A percentile compares a stretch with the other conserved stretches of the same genome.
Evolutionary conservation across 2,888 invertebrate genomes (phyloP).

Genomic region (Scaptomyza polygonia): DNA sequence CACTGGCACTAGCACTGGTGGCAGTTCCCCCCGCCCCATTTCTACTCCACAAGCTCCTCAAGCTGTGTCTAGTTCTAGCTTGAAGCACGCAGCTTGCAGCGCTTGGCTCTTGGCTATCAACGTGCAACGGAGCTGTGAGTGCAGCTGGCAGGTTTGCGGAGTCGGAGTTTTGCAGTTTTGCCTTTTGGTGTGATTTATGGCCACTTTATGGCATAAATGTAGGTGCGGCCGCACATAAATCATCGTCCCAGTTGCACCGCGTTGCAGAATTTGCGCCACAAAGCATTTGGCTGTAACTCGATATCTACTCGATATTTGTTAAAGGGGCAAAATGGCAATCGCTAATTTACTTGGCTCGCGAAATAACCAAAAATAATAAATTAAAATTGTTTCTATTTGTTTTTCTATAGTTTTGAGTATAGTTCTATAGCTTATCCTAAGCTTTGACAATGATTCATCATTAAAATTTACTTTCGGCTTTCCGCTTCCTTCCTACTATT

Average conservation of each 20-base stretch:
- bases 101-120: constrained; percentile 4
- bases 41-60: background rate
- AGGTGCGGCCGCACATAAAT: constrained; percentile 76
- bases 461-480: constrained; percentile 15
- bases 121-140: constrained; percentile 34
- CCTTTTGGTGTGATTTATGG: constrained; percentile 76
- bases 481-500: constrained; percentile 20
- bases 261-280: constrained; percentile 48
- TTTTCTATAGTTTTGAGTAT: constrained; percentile 16
- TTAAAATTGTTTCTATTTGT: constrained; percentile 6
- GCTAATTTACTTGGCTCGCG: constrained; percentile 22
- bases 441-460: constrained; percentile 40
- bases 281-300: constrained; percentile 30
- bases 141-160: constrained; percentile 45
- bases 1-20: constrained; percentile 35
- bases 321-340: constrained; percentile 14
- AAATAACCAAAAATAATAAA: constrained; percentile 3
- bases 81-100: constrained; percentile 11
- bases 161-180: constrained; percentile 58
- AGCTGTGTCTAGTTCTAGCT: constrained; percentile 12
- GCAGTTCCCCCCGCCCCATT: constrained; percentile 12
- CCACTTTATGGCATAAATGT: constrained; percentile 74
- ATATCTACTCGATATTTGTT: constrained; percentile 36
- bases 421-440: constrained; percentile 1
- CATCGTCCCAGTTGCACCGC: constrained; percentile 70